Base-by-base conservation (phyloP, 2,797 vertebrate species). In the Typhlichthys eigenmanni region DNA sequence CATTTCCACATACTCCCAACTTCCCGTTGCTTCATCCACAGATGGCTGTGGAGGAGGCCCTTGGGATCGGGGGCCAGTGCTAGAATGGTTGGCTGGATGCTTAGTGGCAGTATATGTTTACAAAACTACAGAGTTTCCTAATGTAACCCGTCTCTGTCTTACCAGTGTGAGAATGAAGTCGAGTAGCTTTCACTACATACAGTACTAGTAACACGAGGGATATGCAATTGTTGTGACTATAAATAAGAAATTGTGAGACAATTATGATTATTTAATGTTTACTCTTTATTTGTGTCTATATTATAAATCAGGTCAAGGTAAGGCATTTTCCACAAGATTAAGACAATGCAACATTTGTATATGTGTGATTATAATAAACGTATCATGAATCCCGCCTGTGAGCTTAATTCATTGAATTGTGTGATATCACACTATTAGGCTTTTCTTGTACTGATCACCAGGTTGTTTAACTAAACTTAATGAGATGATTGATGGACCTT, bases 41-140 rank as follows among this genome's bases (percentile, higher is more conserved):
- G 81, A 82, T 78, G 74, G 80, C 71, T 65, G 70, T 68, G 75
- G 60, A 83, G 63, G 74, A 84, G 78, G 63, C 80, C 71, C 79
- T 43, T 2, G 76, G 69, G 82, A 89, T 14, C 2, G 32, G 16
- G 24, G 14, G 16, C 69, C 68, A 47, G 51, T 64, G 47, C 5
- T 38, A 38, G 34, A 8, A 38, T 54, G 66, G 57, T 71, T 76
- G 52, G 60, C 55, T 66, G 58, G 60, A 81, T 72, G 64, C 62
- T 71, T 52, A 47, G 58, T 62, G 55, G 50, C 57, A 62, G 52
- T 63, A 49, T 71, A 38, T 68, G 63, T 62, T 70, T 64, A 64
- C 54, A 58, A 79, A 75, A 72, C 59, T 61, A 60, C 53, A 65
- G 48, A 62, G 13, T 50, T 16, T 17, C 7, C n/a, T 17, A 14